A percentile compares a stretch with the other conserved stretches of the same genome.
Evolutionary conservation across 2,797 vertebrate species (phyloP).

Genomic region (Bradypus variegatus): DNA sequence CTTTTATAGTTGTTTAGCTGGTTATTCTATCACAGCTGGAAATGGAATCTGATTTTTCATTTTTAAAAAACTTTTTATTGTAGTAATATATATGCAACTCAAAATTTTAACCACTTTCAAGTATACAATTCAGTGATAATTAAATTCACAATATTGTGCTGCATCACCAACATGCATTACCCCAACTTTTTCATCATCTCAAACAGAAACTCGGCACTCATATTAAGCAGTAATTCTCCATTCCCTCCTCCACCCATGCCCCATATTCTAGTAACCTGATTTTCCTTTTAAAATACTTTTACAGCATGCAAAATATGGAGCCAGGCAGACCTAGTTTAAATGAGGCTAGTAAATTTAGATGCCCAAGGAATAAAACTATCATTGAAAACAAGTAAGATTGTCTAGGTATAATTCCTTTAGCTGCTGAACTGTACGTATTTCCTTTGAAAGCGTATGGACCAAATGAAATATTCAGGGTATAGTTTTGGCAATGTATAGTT

Average conservation of each 20-base stretch:
- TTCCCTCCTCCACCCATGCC: too few species aligned
- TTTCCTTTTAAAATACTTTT: slow-evolving; percentile 3
- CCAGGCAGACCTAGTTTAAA: background rate
- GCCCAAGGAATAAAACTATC: background rate
- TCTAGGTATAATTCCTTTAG: background rate
- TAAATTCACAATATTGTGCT: too few species aligned
- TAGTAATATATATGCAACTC: too few species aligned
- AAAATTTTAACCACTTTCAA: too few species aligned
- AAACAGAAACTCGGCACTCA: too few species aligned
- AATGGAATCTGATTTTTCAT: background rate
- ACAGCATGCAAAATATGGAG: background rate
- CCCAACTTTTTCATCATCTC: too few species aligned
- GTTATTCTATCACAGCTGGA: background rate
- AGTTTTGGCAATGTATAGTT: background rate
- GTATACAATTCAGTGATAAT: too few species aligned
- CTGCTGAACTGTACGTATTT: background rate
- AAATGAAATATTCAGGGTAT: background rate
- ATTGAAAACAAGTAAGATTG: background rate
- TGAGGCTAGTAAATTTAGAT: background rate
- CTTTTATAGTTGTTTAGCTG: background rate
- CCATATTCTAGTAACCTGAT: background rate
- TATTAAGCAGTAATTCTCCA: too few species aligned
- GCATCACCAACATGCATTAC: too few species aligned
- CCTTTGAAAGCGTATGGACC: background rate
- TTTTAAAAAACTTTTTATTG: too few species aligned